Evolutionary conservation across 2,888 invertebrate genomes (phyloP), one percentile per base, ranked within the genome.

Genomic region (Nomada hirtipes): DNA sequence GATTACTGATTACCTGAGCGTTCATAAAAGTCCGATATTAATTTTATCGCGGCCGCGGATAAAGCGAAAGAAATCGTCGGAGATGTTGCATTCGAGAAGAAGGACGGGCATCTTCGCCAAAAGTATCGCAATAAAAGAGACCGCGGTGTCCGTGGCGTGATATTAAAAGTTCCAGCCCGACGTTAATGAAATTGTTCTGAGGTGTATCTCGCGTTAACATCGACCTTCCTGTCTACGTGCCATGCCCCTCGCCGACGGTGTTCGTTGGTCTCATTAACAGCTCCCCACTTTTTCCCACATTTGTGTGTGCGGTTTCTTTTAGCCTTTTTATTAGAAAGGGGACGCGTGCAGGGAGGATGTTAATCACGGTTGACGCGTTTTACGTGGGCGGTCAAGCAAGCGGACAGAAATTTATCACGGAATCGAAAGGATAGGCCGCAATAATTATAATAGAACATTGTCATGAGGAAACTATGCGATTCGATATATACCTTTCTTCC

Each of bases 331-430:
- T 73, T 73, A 84, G 80, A 68, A 73, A 75, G 88, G 85, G 10
- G 36, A 89, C 79, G 90, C 90, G 89, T 91, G 91, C 81, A 79
- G 63, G 74, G 68, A 23, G 84, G 75, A 87, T 88, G 90, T 91
- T 91, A 89, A 91, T 91, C 91, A 91, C 83, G 47, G 76, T 76
- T 52, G 81, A 76, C 86, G 82, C 83, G 74, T 85, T 84, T 86
- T 67, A 76, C 83, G 85, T 73, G 74, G 67, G n/a, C 20, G 13
- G 53, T 9, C 75, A 18, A 36, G 53, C 57, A 53, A 53, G 55
- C 47, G 36, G 50, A 69, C 47, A 67, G 61, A 47, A 75, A 75
- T 59, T 36, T 69, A 69, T 83, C 84, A 77, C 68, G 80, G 63
- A 72, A 84, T 81, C 80, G 71, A 84, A 68, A 80, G 36, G 44